Evolutionary conservation across 2,113 vertebrate genomes (phyloP).

Genomic region (Eublepharis macularius): DNA sequence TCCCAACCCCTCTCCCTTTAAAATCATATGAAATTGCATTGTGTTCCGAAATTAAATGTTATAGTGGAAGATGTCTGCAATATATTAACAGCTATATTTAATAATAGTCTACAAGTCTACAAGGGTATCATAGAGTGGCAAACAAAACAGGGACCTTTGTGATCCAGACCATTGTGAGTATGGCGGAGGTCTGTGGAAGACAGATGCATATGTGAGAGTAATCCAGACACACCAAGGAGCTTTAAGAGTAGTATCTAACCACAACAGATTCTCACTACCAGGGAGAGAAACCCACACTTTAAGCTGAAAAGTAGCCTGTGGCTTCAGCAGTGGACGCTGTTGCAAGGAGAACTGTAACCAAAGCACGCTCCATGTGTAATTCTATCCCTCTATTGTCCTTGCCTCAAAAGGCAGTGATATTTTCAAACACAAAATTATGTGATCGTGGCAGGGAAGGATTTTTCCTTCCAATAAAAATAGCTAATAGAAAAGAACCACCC

Average conservation of each 20-base stretch:
- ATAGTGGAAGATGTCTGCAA: background rate
- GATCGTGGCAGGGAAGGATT: background rate
- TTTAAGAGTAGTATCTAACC: background rate
- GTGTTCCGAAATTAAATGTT: constrained; percentile 6
- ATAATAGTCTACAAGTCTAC: background rate
- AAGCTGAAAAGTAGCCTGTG: background rate
- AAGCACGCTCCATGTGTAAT: background rate
- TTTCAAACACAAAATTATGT: background rate
- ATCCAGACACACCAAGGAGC: background rate
- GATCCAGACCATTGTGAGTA: background rate
- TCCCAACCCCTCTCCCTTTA: background rate
- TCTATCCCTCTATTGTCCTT: background rate
- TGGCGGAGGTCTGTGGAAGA: background rate
- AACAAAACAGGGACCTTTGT: background rate
- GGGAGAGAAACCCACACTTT: background rate
- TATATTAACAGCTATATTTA: constrained; percentile 5
- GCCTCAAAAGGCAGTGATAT: background rate
- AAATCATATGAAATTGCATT: background rate
- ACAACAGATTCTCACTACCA: background rate
- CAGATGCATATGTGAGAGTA: too few species aligned
- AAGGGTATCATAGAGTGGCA: background rate
- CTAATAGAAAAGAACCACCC: background rate
- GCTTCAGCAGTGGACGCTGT: background rate
- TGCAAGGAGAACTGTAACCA: background rate
- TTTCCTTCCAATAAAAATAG: background rate